These are phyloP conservation scores for Pipistrellus kuhlii DNA, from an alignment of 2,797 vertebrate species.

Conservation along the genomic window DNA sequence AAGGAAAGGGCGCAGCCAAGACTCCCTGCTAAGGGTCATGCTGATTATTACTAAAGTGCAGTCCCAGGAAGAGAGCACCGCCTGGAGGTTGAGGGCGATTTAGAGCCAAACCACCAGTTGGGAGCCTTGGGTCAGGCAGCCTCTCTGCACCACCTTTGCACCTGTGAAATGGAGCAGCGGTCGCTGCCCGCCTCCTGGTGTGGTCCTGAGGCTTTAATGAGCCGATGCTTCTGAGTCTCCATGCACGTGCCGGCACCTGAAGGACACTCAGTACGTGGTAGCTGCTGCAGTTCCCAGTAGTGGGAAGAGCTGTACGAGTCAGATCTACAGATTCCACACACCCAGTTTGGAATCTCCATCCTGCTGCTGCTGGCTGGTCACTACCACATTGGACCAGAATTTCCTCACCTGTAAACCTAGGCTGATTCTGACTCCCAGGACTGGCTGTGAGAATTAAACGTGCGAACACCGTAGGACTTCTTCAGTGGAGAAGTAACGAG, in stretches of 20 bases:
- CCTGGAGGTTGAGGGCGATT: no score
- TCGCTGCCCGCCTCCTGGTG: fast-evolving
- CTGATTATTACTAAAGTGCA: neutral
- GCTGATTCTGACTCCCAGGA: neutral
- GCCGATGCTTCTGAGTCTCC: fast-evolving
- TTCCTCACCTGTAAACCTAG: neutral
- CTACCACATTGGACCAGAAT: fast-evolving
- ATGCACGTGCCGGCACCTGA: fast-evolving
- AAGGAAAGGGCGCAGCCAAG: neutral
- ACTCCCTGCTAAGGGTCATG: fast-evolving
- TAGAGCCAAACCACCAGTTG: neutral
- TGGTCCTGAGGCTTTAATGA: neutral
- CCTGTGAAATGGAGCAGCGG: neutral
- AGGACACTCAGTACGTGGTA: fast-evolving
- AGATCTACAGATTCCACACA: no score
- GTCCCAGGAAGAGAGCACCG: neutral
- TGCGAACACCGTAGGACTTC: neutral
- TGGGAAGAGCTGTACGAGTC: neutral
- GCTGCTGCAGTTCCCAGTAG: neutral
- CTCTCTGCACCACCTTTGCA: neutral
- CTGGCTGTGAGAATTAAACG: neutral
- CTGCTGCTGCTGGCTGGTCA: neutral
- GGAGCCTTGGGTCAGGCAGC: neutral
- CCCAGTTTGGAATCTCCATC: neutral
- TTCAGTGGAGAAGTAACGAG: no score